phyloP scores from a whole-genome alignment of 2,888 invertebrate species.

The Anagyrus pseudococci region DNA sequence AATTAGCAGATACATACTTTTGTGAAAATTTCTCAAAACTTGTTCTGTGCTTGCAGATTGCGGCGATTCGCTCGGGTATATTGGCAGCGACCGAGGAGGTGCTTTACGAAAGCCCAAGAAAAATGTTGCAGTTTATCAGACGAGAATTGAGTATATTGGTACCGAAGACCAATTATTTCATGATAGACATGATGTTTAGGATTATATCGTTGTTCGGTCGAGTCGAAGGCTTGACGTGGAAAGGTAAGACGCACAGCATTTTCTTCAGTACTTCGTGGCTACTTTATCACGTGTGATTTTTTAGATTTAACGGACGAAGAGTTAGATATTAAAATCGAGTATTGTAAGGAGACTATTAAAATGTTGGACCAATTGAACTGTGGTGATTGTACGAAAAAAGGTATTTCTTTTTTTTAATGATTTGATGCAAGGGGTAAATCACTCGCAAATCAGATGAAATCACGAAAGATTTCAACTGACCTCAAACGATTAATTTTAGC shows the following conservation, averaged over 20 bases:
- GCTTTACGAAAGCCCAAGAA: conserved; percentile 63
- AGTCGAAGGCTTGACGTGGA: conserved; percentile 65
- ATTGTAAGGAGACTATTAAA: conserved; percentile 69
- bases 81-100: conserved; percentile 66
- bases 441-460: too few species aligned
- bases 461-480: too few species aligned
- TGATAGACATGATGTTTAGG: conserved; percentile 70
- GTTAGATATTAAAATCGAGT: conserved; percentile 67
- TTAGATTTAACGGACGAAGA: conserved; percentile 69
- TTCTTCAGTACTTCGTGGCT: neutral
- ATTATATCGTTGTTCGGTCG: conserved; percentile 71
- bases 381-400: conserved; percentile 61
- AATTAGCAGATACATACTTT: neutral
- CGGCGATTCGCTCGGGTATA: conserved; percentile 55
- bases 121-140: conserved; percentile 67
- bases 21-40: neutral
- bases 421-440: too few species aligned
- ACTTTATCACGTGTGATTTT: conserved; percentile 37
- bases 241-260: conserved; percentile 64
- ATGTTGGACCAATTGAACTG: conserved; percentile 67
- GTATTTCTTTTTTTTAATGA: too few species aligned
- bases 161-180: conserved; percentile 69
- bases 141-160: conserved; percentile 66
- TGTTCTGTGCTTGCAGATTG: conserved; percentile 43
- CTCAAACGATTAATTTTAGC: too few species aligned